Conservation (phyloP, 1,140 invertebrate species). For the Liolophura sinensis region DNA sequence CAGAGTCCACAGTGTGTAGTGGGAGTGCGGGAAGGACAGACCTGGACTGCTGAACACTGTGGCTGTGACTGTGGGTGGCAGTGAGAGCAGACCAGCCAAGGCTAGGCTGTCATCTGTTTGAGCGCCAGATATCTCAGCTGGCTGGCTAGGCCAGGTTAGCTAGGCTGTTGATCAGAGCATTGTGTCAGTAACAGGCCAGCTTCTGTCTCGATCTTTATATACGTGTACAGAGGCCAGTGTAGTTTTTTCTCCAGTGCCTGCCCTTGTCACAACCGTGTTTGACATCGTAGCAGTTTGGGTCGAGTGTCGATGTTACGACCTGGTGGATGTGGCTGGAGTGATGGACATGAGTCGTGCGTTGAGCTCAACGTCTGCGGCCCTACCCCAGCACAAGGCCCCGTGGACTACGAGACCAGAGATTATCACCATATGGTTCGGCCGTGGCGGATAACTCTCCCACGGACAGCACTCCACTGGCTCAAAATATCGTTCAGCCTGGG, state of each 20-base stretch:
- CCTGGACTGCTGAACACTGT: too few species aligned
- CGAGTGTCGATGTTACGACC: neutral
- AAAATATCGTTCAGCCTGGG: neutral
- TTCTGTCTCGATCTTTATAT: too few species aligned
- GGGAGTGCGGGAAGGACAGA: too few species aligned
- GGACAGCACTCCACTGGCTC: neutral
- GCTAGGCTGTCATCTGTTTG: too few species aligned
- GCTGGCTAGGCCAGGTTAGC: too few species aligned
- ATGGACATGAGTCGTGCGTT: neutral
- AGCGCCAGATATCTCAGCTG: too few species aligned
- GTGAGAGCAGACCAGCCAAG: too few species aligned
- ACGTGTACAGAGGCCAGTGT: slow-evolving; percentile 1
- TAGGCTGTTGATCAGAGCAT: too few species aligned
- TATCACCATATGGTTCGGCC: neutral
- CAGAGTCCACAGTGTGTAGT: too few species aligned
- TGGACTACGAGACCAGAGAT: neutral
- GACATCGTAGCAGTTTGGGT: neutral
- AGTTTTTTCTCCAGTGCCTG: neutral
- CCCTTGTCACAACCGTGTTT: neutral
- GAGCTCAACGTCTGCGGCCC: neutral
- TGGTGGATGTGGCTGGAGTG: neutral
- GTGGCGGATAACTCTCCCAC: neutral
- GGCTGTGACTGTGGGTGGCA: too few species aligned
- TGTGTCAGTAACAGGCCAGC: too few species aligned
- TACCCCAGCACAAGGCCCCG: neutral